Base-by-base conservation (phyloP, 2,888 invertebrate species). In the Chloroclystis v-ata region DNA sequence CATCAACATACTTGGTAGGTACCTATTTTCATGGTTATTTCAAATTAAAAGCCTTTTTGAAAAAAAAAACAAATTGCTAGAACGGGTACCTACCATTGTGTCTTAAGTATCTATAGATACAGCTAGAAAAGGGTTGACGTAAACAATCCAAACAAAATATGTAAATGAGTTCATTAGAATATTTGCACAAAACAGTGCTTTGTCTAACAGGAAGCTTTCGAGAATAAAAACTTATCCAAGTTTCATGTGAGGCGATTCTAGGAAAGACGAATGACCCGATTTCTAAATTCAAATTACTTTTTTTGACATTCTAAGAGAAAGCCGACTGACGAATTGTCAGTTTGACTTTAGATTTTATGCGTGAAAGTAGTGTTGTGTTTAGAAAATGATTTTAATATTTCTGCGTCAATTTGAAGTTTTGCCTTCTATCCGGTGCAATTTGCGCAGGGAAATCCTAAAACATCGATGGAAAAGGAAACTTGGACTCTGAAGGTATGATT, bases 261-360 rank as follows among this genome's bases (percentile, higher is more conserved):
- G 75, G 83, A 83, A 82, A 69, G 67, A 62, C 64, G 52, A 52
- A 56, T 80, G 79, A 73, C 78, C 82, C 78, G 83, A 74, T 82
- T 80, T 79, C 74, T 74, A 79, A 78, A 87, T 87, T 85, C 78
- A 87, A 87, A 87, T 84, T 65, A 81, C 75, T 77, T 84, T 86
- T 76, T 82, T 85, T 78, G 65, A 80, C 79, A 49, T 52, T 68
- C 56, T 69, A 80, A 83, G 83, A 84, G 87, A 87, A 87, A 87
- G 85, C 82, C 57, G 43, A 13, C 43, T 52, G 47, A 49, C 49
- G 51, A 45, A 57, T 35, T 59, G 68, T 65, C 80, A 85, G 86
- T 85, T 53, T 63, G 65, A 61, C 64, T 60, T 59, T 57, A 74
- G 76, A 72, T 75, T 75, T 76, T 69, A 77, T 44, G 50, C 75